phyloP scores from a whole-genome alignment of 2,113 vertebrate genomes.

The Peromyscus polionotus region DNA sequence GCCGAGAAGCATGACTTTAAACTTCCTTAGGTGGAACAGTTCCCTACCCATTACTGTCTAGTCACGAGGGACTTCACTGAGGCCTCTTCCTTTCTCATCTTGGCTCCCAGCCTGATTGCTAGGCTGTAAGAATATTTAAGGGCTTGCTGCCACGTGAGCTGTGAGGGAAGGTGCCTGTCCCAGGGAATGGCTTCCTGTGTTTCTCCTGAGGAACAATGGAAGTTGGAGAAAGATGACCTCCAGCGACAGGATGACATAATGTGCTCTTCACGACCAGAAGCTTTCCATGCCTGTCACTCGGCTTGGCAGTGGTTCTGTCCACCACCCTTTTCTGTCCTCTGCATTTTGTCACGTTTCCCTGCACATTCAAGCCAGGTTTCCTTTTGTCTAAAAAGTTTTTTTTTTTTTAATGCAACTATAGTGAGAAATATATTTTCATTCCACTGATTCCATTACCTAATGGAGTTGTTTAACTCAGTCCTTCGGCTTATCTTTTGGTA shows the following conservation, averaged over 20 bases:
- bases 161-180: constrained; percentile 49
- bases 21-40: neutral
- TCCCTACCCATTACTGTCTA: neutral
- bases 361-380: neutral
- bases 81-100: neutral
- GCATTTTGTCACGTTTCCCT: neutral
- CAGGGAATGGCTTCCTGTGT: constrained; percentile 71
- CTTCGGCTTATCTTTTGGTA: neutral
- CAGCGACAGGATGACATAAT: constrained; percentile 38
- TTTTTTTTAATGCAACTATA: neutral
- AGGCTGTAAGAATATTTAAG: neutral
- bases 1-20: constrained; percentile 15
- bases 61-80: neutral
- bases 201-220: constrained; percentile 72
- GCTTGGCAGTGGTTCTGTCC: neutral
- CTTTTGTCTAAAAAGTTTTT: neutral
- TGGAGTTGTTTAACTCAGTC: constrained; percentile 14
- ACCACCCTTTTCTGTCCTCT: neutral
- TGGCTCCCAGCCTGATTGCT: neutral
- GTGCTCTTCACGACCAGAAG: neutral
- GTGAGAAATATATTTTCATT: constrained; percentile 49
- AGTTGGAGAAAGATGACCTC: constrained; percentile 65
- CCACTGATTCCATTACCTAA: constrained; percentile 44
- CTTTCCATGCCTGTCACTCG: neutral
- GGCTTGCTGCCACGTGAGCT: neutral